Percentiles rank a stretch among this genome's conserved stretches.
Evolutionary conservation across 2,113 vertebrate species (phyloP).

Genomic region (Gobio gobio): DNA sequence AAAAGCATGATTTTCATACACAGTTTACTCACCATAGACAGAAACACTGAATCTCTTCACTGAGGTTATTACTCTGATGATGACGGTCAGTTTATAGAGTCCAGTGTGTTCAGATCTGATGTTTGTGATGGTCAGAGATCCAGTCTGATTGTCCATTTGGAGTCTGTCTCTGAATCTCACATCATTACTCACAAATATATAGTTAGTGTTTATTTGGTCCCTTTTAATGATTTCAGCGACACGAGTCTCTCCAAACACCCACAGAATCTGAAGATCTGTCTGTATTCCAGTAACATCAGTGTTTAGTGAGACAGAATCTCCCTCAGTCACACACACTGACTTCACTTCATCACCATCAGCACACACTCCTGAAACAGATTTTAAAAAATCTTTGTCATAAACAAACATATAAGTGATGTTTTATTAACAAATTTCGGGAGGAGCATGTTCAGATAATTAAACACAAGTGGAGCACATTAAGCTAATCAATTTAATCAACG

Average conservation of each 20-base stretch:
- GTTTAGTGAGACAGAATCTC: background rate
- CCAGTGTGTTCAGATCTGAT: conserved; percentile 9
- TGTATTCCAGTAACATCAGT: background rate
- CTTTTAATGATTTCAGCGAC: background rate
- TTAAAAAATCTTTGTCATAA: background rate
- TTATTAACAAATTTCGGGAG: too few relatives aligned
- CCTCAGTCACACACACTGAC: background rate
- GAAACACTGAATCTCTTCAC: background rate
- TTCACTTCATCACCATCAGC: background rate
- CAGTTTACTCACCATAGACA: background rate
- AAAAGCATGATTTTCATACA: background rate
- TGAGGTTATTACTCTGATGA: background rate
- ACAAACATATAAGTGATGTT: too few relatives aligned
- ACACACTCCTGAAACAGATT: background rate
- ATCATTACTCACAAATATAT: background rate
- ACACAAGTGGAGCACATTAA: too few relatives aligned
- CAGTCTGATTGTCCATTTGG: background rate
- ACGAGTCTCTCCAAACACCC: background rate
- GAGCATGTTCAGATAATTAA: too few relatives aligned
- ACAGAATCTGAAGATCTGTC: background rate
- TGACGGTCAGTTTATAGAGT: background rate
- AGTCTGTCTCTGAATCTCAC: background rate
- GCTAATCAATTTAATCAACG: too few relatives aligned
- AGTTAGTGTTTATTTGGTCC: background rate
- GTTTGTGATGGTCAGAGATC: conserved; percentile 21